Conservation (phyloP, 64 coral and sea anemone species). For the Actinia tenebrosa region DNA sequence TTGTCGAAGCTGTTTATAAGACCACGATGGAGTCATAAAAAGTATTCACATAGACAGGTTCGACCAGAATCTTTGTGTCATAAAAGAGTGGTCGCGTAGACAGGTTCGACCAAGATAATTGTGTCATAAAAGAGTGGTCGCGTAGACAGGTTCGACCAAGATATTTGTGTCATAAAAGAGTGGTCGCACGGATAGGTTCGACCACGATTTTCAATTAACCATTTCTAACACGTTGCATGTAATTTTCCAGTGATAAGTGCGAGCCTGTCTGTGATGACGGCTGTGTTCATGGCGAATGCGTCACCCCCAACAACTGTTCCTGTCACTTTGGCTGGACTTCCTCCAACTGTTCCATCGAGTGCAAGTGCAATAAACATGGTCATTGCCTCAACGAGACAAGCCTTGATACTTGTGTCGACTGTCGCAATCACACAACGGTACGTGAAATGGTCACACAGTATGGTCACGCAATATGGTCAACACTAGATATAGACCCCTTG, state of each 20-base stretch:
- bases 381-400: slow-evolving; percentile 63
- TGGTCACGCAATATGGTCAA: slow-evolving; percentile 46
- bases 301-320: slow-evolving; percentile 52
- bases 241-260: slow-evolving; percentile 38
- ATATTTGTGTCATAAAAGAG: too few relatives aligned
- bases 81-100: too few relatives aligned
- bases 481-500: too few relatives aligned
- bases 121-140: too few relatives aligned
- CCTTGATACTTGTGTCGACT: slow-evolving; percentile 56
- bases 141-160: too few relatives aligned
- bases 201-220: neutral
- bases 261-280: slow-evolving; percentile 70
- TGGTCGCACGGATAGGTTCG: too few relatives aligned
- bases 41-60: too few relatives aligned
- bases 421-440: slow-evolving; percentile 83
- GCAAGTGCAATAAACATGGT: slow-evolving; percentile 75
- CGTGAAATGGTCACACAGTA: slow-evolving; percentile 19
- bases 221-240: neutral
- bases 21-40: too few relatives aligned
- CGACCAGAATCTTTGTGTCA: too few relatives aligned
- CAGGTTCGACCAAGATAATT: too few relatives aligned
- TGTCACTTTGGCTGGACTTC: slow-evolving; percentile 87
- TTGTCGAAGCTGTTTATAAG: too few relatives aligned
- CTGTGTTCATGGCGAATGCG: slow-evolving; percentile 57
- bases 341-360: slow-evolving; percentile 65